A percentile compares a stretch with the other conserved stretches of the same genome.
Conservation (phyloP, 2,888 invertebrate species). For the Dasypogon diadema region DNA sequence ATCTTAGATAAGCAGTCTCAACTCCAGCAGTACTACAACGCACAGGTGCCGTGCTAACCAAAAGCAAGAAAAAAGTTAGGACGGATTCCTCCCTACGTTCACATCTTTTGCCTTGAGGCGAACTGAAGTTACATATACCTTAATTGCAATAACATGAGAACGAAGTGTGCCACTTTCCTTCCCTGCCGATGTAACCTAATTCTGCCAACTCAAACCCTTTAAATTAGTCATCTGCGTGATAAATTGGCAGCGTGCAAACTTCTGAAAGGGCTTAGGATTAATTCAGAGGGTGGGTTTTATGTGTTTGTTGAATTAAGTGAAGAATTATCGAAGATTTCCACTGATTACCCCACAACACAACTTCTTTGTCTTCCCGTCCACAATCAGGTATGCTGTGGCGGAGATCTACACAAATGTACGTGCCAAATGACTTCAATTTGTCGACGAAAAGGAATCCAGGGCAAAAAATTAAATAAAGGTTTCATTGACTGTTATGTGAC, state of each 20-base stretch:
- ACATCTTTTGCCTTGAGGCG: background rate
- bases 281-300: constrained; percentile 12
- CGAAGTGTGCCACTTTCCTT: constrained; percentile 8
- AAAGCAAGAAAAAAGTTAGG: background rate
- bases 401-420: constrained; percentile 34
- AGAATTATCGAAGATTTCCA: constrained; percentile 49
- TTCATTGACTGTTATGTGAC: no score
- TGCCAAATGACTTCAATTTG: constrained; percentile 46
- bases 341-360: constrained; percentile 36
- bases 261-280: constrained; percentile 28
- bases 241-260: constrained; percentile 55
- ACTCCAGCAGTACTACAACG: background rate
- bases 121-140: constrained; percentile 4
- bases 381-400: constrained; percentile 29
- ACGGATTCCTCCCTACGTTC: background rate
- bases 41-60: background rate
- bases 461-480: no score
- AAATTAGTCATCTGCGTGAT: constrained; percentile 56
- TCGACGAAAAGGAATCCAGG: no score
- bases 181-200: background rate
- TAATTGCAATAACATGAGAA: constrained; percentile 49
- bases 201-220: constrained; percentile 28
- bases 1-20: constrained; percentile 24
- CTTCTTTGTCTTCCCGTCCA: constrained; percentile 39
- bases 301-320: constrained; percentile 45